Evolutionary conservation across 1,140 invertebrate species (phyloP), one percentile per base, ranked within the genome.

Genomic region (Hycleus phaleratus): DNA sequence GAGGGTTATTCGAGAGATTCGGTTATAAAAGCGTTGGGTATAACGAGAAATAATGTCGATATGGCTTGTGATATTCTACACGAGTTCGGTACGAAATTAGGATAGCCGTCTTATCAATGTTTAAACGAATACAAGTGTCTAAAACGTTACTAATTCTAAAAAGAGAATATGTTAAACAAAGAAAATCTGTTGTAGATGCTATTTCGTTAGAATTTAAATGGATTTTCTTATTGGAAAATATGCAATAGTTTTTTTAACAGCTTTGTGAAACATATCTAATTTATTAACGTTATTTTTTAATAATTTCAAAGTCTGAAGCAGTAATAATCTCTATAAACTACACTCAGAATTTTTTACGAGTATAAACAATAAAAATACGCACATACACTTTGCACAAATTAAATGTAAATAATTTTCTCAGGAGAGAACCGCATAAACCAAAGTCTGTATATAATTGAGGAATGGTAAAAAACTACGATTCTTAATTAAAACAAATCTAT

Each of bases 1-100:
- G 91, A 94, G 68, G 93, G 93, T 2, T 95, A 93, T 69, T 83
- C 90, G 3, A 88, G 91, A 68, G 88, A 94, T 66, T 87, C 90
- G 42, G 93, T 95, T 0, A 89, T 95, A 40, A 81, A 92, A 64
- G 93, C 93, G 5, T 78, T 96, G 58, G 87, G 90, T 49, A 95
- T 96, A 53, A 91, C 92, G 1, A 81, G 89, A 52, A 96, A 96
- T 74, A 90, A 97, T 75, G 81, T 95, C 38, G 88, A 90, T 73
- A 95, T 96, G 93, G 93, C 93, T 26, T 88, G 91, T 76, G 91
- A 95, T 75, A 96, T 97, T 75, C 79, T 97, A 64, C 88, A 93
- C 73, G 92, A 95, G 74, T 97, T 96, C 75, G 91, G 80, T 8
- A 83, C 82, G n/a, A 85, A 85, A 68, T 61, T 74, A 59, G 71